Conservation (phyloP, 2,888 invertebrate genomes). For the Ophion costatus region DNA sequence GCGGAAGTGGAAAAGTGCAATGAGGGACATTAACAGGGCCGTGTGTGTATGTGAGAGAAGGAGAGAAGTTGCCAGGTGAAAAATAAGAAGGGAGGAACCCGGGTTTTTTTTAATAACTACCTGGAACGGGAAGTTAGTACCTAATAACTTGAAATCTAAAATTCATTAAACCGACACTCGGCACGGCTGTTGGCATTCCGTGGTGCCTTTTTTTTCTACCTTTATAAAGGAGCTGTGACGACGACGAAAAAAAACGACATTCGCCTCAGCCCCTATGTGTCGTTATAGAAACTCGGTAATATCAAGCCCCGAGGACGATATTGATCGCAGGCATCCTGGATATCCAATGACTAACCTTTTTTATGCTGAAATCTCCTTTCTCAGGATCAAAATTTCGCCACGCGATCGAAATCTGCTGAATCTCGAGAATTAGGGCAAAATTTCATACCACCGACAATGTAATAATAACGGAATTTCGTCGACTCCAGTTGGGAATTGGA, state of each 20-base stretch:
- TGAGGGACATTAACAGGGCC: conserved; percentile 16
- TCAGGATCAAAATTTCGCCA: not conserved
- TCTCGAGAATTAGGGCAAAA: not conserved
- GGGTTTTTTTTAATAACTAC: conserved; percentile 77
- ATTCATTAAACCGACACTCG: conserved; percentile 77
- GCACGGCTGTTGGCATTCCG: conserved; percentile 48
- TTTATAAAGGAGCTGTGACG: conserved; percentile 58
- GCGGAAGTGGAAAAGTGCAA: conserved; percentile 26
- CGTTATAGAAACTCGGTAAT: conserved; percentile 55
- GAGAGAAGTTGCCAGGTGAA: conserved; percentile 32
- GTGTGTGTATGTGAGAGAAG: not conserved
- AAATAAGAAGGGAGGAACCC: not conserved
- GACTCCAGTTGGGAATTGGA: no score
- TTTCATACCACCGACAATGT: not conserved
- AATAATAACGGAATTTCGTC: no score
- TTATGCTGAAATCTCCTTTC: conserved; percentile 16
- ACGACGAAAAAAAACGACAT: conserved; percentile 28
- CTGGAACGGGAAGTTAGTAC: conserved; percentile 73
- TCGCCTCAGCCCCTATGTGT: conserved; percentile 44
- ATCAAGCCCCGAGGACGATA: conserved; percentile 54
- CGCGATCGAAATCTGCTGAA: not conserved
- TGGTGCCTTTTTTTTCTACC: conserved; percentile 45
- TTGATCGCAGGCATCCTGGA: conserved; percentile 30
- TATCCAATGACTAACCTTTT: conserved; percentile 34
- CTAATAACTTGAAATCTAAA: conserved; percentile 79